Base-by-base conservation (phyloP, 2,888 invertebrate species). In the Euclidia mi region DNA sequence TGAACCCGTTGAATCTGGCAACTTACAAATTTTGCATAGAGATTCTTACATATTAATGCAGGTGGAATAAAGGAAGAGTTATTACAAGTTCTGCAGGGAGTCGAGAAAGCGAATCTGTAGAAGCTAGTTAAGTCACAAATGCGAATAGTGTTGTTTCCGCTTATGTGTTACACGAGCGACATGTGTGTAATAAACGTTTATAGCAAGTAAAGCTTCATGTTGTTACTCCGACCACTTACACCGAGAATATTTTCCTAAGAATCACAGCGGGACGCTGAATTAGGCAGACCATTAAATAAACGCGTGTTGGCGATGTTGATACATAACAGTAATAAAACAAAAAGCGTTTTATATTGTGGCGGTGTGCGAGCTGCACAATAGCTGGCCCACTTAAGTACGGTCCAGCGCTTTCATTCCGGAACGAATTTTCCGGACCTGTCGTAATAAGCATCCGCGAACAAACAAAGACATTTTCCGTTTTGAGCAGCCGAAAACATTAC, bases 391-490 rank as follows among this genome's bases (percentile, higher is more conserved):
- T 88, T 89, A 91, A 90, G 89, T 91, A 85, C 88, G 89, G 90
- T 89, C 90, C 85, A 82, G 78, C 84, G 84, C 87, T 87, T 88
- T 87, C 83, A 85, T 81, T 76, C 81, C 82, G 82, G 80, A 86
- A 82, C 84, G 84, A 90, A 89, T 89, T 88, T 88, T 80, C 88
- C 87, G 81, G 86, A 87, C 82, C 84, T 85, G 81, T 78, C 84
- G 87, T 90, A 89, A 89, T 90, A 91, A 90, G 88, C 89, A 87
- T 87, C 89, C 88, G 84, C 78, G 82, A 70, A 76, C 89, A 90
- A 88, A 93, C 92, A 92, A 91, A 90, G 88, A 89, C 86, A 84
- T 88, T 87, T 88, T 85, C 89, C 87, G 84, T 87, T 86, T 65
- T 70, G 74, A 78, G 66, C 80, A 80, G 73, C 82, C 85, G 88